These are phyloP conservation scores for Acyrthosiphon pisum DNA, from an alignment of 1,140 invertebrate species.

Conservation along the genomic window DNA sequence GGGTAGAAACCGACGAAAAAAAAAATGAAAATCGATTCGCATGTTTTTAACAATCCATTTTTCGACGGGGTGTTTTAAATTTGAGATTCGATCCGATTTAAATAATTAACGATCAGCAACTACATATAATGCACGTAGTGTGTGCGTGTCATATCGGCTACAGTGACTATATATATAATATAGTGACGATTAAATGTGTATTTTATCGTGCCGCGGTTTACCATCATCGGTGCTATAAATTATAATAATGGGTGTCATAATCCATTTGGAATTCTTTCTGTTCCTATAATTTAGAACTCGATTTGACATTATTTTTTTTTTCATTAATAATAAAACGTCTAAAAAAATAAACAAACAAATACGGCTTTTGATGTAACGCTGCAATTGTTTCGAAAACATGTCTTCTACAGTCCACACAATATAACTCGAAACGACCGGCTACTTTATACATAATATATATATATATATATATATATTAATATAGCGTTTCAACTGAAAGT, in stretches of 20 bases:
- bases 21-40: not conserved
- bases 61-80: not conserved
- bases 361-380: not conserved
- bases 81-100: not conserved
- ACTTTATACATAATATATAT: not conserved
- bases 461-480: not conserved
- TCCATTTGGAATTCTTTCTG: not conserved
- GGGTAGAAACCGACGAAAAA: not conserved
- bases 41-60: not conserved
- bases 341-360: not conserved
- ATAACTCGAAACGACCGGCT: not conserved
- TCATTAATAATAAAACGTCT: not conserved
- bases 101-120: not conserved
- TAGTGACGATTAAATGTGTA: slow-evolving; percentile 15
- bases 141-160: not conserved
- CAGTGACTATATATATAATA: not conserved
- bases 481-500: not conserved
- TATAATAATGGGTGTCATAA: slow-evolving; percentile 17
- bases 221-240: not conserved
- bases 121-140: not conserved
- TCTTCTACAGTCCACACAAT: not conserved
- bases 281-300: not conserved
- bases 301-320: not conserved
- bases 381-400: slow-evolving; percentile 36
- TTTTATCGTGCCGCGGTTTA: not conserved